Evolutionary conservation across 2,888 invertebrate genomes (phyloP).

Genomic region (Hypomecis atomaria): DNA sequence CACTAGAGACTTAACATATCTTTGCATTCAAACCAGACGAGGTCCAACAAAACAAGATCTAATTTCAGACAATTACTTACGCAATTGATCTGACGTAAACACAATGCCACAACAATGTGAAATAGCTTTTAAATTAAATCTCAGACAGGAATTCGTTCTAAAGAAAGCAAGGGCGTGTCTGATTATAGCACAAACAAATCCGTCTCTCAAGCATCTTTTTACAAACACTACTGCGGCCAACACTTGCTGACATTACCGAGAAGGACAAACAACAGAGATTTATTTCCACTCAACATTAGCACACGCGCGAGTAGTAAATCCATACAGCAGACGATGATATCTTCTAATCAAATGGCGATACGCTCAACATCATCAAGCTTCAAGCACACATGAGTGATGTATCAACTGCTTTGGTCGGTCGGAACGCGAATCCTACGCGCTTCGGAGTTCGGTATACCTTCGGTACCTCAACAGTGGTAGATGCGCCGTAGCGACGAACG

Average conservation of each 20-base stretch:
- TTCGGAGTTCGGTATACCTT: too few relatives aligned
- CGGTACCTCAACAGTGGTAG: too few relatives aligned
- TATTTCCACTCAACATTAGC: background rate
- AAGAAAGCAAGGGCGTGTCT: slow-evolving; percentile 25
- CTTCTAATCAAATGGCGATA: too few relatives aligned
- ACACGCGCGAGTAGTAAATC: too few relatives aligned
- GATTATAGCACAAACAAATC: slow-evolving; percentile 25
- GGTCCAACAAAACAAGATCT: background rate
- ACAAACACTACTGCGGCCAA: slow-evolving; percentile 23
- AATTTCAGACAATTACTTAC: background rate
- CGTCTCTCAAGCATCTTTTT: slow-evolving; percentile 15
- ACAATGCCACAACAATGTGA: slow-evolving; percentile 7
- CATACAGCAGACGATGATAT: too few relatives aligned
- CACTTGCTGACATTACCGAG: slow-evolving; percentile 11
- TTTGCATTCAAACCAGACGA: background rate
- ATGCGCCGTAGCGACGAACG: too few relatives aligned
- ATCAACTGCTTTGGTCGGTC: too few relatives aligned
- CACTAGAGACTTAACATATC: background rate
- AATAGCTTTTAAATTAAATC: slow-evolving; percentile 6
- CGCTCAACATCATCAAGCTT: too few relatives aligned
- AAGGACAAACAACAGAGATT: background rate
- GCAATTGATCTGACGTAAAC: background rate
- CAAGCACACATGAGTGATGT: too few relatives aligned
- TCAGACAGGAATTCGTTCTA: slow-evolving; percentile 15
- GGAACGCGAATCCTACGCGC: too few relatives aligned